phyloP scores from a whole-genome alignment of 2,888 invertebrate genomes.

The Cenopis cana region DNA sequence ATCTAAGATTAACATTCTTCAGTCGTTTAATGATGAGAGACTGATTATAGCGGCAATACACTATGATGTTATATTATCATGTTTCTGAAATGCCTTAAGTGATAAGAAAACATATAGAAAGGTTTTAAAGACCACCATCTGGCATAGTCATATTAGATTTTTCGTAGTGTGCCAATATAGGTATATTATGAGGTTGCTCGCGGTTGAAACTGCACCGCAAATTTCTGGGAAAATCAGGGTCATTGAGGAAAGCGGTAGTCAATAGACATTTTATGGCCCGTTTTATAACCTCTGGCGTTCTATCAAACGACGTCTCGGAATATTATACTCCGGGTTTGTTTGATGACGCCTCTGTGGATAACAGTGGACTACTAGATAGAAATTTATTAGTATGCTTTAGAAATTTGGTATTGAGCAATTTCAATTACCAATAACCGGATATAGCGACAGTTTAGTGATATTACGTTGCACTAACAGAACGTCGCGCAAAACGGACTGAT shows the following conservation, averaged over 20 bases:
- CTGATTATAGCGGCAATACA: too few species aligned
- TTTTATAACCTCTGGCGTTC: constrained; percentile 8
- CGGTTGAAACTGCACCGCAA: neutral
- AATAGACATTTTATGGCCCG: constrained; percentile 5
- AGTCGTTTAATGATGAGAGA: too few species aligned
- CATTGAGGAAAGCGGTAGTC: neutral
- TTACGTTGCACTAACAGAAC: too few species aligned
- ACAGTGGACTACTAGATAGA: neutral
- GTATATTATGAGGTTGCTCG: neutral
- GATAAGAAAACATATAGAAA: too few species aligned
- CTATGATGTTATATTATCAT: too few species aligned
- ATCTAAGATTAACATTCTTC: too few species aligned
- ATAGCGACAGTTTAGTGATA: too few species aligned
- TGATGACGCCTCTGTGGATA: neutral
- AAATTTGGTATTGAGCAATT: neutral
- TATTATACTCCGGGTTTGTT: neutral
- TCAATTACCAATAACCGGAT: neutral
- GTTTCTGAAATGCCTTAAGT: too few species aligned
- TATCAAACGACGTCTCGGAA: neutral
- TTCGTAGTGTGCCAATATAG: neutral
- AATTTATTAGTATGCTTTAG: neutral
- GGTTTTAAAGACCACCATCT: too few species aligned
- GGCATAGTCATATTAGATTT: neutral
- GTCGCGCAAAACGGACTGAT: too few species aligned
- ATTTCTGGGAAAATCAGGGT: neutral